Evolutionary conservation across 2,797 vertebrate genomes (phyloP).

Genomic region (Acanthiza pusilla): DNA sequence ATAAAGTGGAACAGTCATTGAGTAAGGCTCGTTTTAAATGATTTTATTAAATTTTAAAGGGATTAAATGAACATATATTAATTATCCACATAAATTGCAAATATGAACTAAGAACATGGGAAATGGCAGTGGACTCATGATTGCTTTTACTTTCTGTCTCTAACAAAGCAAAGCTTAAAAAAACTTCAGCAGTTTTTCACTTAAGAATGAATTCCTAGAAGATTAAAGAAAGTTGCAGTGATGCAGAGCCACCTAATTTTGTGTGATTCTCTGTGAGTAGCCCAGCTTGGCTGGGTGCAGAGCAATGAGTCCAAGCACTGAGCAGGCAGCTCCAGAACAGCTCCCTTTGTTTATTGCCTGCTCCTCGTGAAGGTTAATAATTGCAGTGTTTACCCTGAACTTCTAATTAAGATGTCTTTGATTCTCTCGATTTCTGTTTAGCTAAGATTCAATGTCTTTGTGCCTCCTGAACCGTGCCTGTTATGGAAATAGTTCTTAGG

Average conservation of each 20-base stretch:
- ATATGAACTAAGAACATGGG: neutral
- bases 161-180: neutral
- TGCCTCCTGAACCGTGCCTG: neutral
- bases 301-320: neutral
- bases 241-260: neutral
- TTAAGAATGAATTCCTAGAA: neutral
- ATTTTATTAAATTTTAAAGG: constrained; percentile 14
- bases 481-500: neutral
- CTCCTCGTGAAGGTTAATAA: neutral
- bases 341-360: neutral
- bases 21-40: constrained; percentile 19
- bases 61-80: constrained; percentile 2
- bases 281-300: neutral
- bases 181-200: neutral
- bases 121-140: neutral
- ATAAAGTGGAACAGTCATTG: neutral
- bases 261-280: neutral
- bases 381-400: neutral
- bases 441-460: neutral
- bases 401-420: constrained; percentile 15
- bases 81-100: constrained; percentile 22
- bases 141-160: neutral
- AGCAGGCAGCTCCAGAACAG: neutral
- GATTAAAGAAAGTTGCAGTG: neutral
- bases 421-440: constrained; percentile 9